Percentiles rank a stretch among this genome's conserved stretches.
Conservation (phyloP, 2,797 vertebrate genomes). For the Spheniscus humboldti region DNA sequence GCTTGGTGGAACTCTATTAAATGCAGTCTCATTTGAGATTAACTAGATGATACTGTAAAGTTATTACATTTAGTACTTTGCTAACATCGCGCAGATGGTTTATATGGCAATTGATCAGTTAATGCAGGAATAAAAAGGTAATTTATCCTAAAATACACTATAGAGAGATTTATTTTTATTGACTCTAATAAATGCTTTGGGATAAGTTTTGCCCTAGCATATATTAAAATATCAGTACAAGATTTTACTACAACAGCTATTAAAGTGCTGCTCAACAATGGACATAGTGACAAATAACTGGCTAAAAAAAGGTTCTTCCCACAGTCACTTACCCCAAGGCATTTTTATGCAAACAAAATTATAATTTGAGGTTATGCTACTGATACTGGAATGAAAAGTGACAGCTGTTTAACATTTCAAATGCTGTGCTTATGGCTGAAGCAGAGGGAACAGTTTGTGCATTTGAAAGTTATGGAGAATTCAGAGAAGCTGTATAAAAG, state of each 20-base stretch:
- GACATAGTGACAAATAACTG: not conserved
- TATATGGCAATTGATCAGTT: not conserved
- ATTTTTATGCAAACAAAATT: not conserved
- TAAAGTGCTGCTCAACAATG: not conserved
- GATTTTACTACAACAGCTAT: not conserved
- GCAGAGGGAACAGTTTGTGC: not conserved
- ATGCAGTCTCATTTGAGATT: not conserved
- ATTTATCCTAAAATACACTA: not conserved
- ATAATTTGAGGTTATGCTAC: not conserved
- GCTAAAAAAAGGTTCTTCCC: not conserved
- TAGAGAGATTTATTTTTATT: not conserved
- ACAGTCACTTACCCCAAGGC: not conserved
- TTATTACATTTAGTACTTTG: not conserved
- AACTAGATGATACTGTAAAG: not conserved
- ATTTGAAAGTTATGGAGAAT: not conserved
- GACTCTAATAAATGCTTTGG: not conserved
- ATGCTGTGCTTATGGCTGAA: not conserved
- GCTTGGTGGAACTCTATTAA: not conserved
- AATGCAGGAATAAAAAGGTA: not conserved
- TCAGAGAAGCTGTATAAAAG: not conserved
- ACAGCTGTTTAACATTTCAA: not conserved
- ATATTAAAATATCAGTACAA: not conserved
- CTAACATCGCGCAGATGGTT: not conserved
- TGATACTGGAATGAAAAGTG: not conserved
- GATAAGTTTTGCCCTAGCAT: not conserved